Evolutionary conservation across 2,888 invertebrate species (phyloP), one percentile per base, ranked within the genome.

Genomic region (Rhyacophila evoluta): DNA sequence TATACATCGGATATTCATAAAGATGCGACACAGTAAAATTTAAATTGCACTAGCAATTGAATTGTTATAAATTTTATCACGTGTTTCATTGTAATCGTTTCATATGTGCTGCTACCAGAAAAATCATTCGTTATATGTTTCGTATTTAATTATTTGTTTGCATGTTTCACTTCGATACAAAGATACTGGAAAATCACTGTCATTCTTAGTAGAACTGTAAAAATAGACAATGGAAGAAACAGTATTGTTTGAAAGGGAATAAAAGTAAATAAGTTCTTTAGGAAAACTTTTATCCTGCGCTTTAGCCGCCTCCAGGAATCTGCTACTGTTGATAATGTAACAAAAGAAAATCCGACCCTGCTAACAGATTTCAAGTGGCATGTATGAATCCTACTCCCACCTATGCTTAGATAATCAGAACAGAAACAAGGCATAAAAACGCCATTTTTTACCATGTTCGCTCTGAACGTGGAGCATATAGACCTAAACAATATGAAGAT

Each of bases 291-390:
- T 41, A 15, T 41, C 41, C 4, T 41, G 41, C 41, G 15, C 15
- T 41, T 41, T 41, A 41, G 41, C 41, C 41, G 41, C 41, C 15
- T 15, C 41, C 15, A 15, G 19, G 15, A 41, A 12, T 41, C 41
- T 41, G 41, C 15, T 41, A 15, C 41, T 15, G 41, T 41, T 41
- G 41, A 41, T 41, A 41, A 41, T 41, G 41, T 41, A 19, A 55
- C 55, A 55, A 55, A 55, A 55, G 55, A 55, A 55, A 55, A 55
- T 55, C 55, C 55, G 55, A 8, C 55, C 55, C 55, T 55, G 55
- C 19, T 55, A 55, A 55, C 55, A 55, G 55, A 55, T 55, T 55
- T 55, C 55, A 55, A 55, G 55, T 55, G 55, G 25, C 25, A 10
- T 25, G 55, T 55, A 55, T 55, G 55, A 25, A 55, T 33, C 29